Evolutionary conservation across 2,797 vertebrate genomes (phyloP).

Genomic region (Acropternis orthonyx): DNA sequence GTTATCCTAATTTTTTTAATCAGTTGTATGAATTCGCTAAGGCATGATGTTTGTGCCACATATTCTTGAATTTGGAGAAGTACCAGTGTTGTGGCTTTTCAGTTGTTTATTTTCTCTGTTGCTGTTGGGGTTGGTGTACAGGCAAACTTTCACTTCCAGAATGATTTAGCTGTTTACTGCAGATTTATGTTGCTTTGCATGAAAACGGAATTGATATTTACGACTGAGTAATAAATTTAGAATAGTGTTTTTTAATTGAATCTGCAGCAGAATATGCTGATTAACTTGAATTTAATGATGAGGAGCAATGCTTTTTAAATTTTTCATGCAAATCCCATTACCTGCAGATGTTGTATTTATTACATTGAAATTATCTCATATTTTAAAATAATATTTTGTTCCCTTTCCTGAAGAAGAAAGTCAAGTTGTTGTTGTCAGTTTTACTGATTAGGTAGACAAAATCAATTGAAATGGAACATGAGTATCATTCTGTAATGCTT

Average conservation of each 20-base stretch:
- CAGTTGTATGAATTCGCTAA: neutral
- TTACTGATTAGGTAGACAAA: neutral
- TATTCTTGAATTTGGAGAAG: neutral
- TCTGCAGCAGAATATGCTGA: neutral
- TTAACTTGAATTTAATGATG: neutral
- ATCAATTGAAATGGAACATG: neutral
- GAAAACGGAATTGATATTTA: neutral
- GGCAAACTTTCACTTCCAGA: neutral
- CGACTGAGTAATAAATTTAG: neutral
- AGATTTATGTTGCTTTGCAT: neutral
- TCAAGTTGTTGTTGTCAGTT: neutral
- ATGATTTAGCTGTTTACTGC: constrained; percentile 27
- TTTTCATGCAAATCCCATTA: constrained; percentile 6
- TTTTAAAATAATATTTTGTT: neutral
- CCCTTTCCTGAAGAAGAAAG: neutral
- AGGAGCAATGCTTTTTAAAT: neutral
- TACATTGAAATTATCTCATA: neutral
- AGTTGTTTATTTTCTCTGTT: neutral
- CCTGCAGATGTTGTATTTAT: neutral
- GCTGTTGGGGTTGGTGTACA: neutral
- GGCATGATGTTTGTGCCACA: fast-evolving
- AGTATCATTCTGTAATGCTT: neutral
- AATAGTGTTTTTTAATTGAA: constrained; percentile 28
- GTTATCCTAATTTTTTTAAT: neutral
- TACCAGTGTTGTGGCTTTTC: neutral